Evolutionary conservation across 1,140 invertebrate species (phyloP), one percentile per base, ranked within the genome.

Genomic region (Aphelinus certus): DNA sequence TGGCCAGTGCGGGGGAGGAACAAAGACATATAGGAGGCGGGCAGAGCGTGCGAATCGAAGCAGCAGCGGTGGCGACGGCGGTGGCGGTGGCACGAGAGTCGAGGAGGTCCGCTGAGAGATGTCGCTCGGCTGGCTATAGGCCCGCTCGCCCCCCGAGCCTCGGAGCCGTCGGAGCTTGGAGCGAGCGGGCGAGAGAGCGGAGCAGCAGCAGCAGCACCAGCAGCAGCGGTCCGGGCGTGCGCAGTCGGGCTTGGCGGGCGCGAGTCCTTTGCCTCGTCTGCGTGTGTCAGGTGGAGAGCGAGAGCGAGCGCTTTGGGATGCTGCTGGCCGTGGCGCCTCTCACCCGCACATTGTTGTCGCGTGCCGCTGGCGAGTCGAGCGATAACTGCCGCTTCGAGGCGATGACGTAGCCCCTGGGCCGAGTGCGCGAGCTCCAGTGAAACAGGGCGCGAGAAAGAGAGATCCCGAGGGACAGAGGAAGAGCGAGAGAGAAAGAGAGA

Each of bases 271-370:
- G 7, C 53, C 55, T 68, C 43, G n/a, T 45, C 6, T 55, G 7
- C 65, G 45, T 7, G 6, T 60, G 73, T 48, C 55, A 69, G 55
- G 42, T 56, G 53, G 26, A 26, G 26, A 26, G 26, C n/a, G 2
- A n/a, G n/a, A 48, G 1, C 6, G 4, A 9, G 51, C 69, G 76
- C 78, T 45, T 75, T 77, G 77, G 73, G 75, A 73, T 65, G 56
- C 62, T 49, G 61, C 48, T 53, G 51, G 51, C 9, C 4, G 51
- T 9, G 51, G 4, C 4, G 4, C 51, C 9, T 53, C 9, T 4
- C 51, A 4, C 51, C 9, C 51, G 51, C 4, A 4, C 4, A 53
- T 53, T 53, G 9, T 53, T 9, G 51, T 53, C 51, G 51, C 51
- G 51, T 26, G 26, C 26, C 26, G 26, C 0, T 26, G 26, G 26